Percentiles rank a stretch among this genome's conserved stretches.
Conservation (phyloP, 2,888 invertebrate species). For the Phyllotreta cruciferae region DNA sequence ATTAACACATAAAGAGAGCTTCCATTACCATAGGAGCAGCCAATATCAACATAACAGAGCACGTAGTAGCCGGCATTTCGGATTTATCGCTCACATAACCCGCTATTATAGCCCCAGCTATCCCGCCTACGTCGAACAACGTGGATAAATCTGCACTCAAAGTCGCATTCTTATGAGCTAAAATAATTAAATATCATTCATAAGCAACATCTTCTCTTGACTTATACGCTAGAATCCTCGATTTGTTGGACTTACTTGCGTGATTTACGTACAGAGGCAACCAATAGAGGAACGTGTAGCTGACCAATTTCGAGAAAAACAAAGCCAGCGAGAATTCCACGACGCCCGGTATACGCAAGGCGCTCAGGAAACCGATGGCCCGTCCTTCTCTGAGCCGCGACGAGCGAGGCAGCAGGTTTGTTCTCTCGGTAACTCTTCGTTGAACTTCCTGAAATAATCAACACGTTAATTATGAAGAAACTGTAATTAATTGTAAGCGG, state of each 20-base stretch:
- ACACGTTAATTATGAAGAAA: slow-evolving; percentile 17
- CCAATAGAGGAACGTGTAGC: slow-evolving; percentile 98
- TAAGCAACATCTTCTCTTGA: neutral
- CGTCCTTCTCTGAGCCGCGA: slow-evolving; percentile 53
- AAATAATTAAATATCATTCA: slow-evolving; percentile 42
- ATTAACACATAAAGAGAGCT: neutral
- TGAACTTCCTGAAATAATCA: slow-evolving; percentile 54
- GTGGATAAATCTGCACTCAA: slow-evolving; percentile 80
- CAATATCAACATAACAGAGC: slow-evolving; percentile 78
- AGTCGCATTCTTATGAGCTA: slow-evolving; percentile 72
- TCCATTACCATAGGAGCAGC: slow-evolving; percentile 80
- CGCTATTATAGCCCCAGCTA: slow-evolving; percentile 86
- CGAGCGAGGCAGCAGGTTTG: slow-evolving; percentile 47
- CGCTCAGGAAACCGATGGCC: slow-evolving; percentile 79
- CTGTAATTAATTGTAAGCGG: neutral
- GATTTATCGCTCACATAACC: slow-evolving; percentile 85
- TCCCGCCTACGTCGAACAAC: slow-evolving; percentile 90
- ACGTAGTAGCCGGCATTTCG: slow-evolving; percentile 88
- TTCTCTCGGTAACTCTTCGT: slow-evolving; percentile 51
- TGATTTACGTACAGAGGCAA: slow-evolving; percentile 87
- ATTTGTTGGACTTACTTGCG: slow-evolving; percentile 71
- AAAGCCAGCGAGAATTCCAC: slow-evolving; percentile 90
- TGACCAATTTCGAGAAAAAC: slow-evolving; percentile 96
- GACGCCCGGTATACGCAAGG: slow-evolving; percentile 89
- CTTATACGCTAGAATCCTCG: no score